Base-by-base conservation (phyloP, 1,140 invertebrate genomes). In the Whitmania pigra region DNA sequence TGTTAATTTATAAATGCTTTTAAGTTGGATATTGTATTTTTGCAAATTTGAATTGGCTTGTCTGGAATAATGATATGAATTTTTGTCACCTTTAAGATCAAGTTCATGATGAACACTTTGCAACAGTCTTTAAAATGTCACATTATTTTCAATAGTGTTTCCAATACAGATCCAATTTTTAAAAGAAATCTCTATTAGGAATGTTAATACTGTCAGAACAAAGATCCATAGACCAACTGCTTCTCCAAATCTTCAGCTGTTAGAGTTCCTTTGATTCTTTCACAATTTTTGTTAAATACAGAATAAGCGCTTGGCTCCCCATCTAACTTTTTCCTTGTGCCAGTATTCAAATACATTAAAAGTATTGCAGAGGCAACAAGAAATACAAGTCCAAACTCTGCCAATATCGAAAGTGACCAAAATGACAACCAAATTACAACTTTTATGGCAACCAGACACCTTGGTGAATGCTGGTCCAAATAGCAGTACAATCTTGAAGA, bases 241-340 rank as follows among this genome's bases (percentile, higher is more conserved):
- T 31, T 63, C 57, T 63, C 22, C 29, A 63, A 31, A 13, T 63
- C 57, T 31, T 63, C 57, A 63, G 57, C 57, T 63, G 57, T 63
- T 31, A 63, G 11, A 1, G 57, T 63, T 25, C 57, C 57, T 63
- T 63, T 13, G 29, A 63, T 63, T 25, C 22, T 31, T 63, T 63
- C 57, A 63, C 57, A 63, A n/a, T 63, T 63, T 63, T 63, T 31
- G 29, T 63, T 63, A 63, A 63, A 63, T 22, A 63, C 57, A 18
- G 57, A 63, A n/a, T 63, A 63, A 2, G 57, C 57, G 15, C 57
- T 63, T 22, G 57, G 57, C 20, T 63, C 57, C 18, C 57, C 57
- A 25, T 63, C 57, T 20, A 63, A 63, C 57, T 63, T 63, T 25
- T 63, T 31, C 22, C 57, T 63, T 31, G 57, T 63, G 22, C 57